Evolutionary conservation across 1,140 invertebrate genomes (phyloP).

Genomic region (Zaprionus ornatus): DNA sequence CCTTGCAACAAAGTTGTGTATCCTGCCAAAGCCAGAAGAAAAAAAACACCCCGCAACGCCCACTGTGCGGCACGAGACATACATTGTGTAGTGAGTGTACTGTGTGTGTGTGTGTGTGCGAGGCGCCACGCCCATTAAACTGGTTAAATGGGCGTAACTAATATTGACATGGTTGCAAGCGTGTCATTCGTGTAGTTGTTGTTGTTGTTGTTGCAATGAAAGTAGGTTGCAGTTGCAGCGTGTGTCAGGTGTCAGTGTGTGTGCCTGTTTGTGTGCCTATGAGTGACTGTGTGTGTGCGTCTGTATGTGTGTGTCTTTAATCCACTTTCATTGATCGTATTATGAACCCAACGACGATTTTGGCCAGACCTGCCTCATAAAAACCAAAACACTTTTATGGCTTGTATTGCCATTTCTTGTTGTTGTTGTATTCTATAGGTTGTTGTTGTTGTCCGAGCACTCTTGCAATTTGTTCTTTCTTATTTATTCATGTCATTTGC

Average conservation of each 20-base stretch:
- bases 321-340: constrained; percentile 77
- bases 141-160: constrained; percentile 73
- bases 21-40: constrained; percentile 39
- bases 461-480: constrained; percentile 24
- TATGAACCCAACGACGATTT: constrained; percentile 43
- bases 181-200: constrained; percentile 25
- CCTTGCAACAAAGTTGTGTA: constrained; percentile 38
- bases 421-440: background rate
- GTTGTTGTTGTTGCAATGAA: constrained; percentile 39
- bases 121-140: constrained; percentile 58
- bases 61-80: background rate
- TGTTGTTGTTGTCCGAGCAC: background rate
- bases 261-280: constrained; percentile 5
- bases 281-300: constrained; percentile 1
- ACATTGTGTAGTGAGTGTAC: constrained; percentile 6
- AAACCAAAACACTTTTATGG: constrained; percentile 73
- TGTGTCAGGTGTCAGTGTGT: constrained; percentile 13
- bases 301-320: constrained; percentile 49
- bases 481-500: constrained; percentile 38
- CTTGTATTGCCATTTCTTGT: constrained; percentile 45
- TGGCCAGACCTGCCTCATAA: constrained; percentile 29
- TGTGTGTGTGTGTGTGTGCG: no score
- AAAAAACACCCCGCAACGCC: background rate
- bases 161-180: constrained; percentile 70
- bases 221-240: constrained; percentile 61